A percentile compares a stretch with the other conserved stretches of the same genome.
Evolutionary conservation across 2,113 vertebrate species (phyloP).

Genomic region (Anser cygnoides): DNA sequence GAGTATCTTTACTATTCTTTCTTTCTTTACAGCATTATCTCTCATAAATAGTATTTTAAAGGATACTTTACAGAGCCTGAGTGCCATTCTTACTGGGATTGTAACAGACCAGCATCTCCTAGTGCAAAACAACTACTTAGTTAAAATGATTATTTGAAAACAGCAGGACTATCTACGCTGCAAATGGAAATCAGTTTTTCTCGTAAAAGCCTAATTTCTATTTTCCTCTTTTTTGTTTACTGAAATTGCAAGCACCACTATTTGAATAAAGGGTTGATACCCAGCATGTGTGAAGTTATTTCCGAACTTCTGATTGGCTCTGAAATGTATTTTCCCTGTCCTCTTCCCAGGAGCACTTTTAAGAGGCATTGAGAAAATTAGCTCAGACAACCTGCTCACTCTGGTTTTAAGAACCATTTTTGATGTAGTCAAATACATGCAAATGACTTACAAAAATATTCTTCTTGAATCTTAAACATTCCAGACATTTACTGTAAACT

Average conservation of each 20-base stretch:
- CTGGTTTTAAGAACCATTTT: neutral
- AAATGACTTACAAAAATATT: conserved; percentile 9
- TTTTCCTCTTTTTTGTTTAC: neutral
- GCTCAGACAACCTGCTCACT: neutral
- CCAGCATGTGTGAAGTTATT: neutral
- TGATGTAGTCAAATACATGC: neutral
- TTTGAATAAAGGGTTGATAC: neutral
- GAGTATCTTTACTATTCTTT: neutral
- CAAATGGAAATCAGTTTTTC: neutral
- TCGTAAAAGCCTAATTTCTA: neutral
- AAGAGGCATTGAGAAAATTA: conserved; percentile 8
- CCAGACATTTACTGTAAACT: neutral
- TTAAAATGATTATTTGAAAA: conserved; percentile 22
- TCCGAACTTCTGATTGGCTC: conserved; percentile 24
- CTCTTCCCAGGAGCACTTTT: neutral
- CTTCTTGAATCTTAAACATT: neutral
- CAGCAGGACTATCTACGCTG: neutral
- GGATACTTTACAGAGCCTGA: neutral
- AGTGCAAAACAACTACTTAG: neutral
- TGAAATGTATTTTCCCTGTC: neutral
- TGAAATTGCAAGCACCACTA: neutral
- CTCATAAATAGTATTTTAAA: neutral
- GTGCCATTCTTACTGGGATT: neutral
- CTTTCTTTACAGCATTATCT: neutral
- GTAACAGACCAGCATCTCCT: neutral